Conservation (phyloP, 1,140 invertebrate species). For the Lordiphosa clarofinis region DNA sequence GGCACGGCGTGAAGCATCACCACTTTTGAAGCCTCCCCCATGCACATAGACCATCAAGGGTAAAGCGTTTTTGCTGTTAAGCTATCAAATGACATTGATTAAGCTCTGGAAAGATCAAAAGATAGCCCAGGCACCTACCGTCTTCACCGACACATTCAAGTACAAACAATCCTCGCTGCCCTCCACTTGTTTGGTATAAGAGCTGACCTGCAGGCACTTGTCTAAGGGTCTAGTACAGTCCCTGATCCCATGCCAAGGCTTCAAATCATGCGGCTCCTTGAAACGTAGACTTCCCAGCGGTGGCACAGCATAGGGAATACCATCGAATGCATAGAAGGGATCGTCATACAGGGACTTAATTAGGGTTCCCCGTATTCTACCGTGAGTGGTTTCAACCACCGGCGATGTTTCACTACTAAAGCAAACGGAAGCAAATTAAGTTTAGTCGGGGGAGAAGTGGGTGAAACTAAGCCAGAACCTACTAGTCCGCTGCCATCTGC, state of each 20-base stretch:
- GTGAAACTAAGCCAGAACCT: neutral
- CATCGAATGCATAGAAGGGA: conserved; percentile 58
- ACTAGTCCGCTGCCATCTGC: conserved; percentile 38
- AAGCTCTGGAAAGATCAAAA: neutral
- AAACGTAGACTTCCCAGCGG: conserved; percentile 85
- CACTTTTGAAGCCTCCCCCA: conserved; percentile 83
- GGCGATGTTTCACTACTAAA: conserved; percentile 32
- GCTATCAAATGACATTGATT: conserved; percentile 7
- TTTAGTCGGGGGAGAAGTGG: no score
- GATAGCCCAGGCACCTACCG: conserved; percentile 28
- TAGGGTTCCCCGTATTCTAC: conserved; percentile 45
- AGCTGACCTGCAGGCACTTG: conserved; percentile 54
- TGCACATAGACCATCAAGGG: conserved; percentile 87
- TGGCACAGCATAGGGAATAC: conserved; percentile 81
- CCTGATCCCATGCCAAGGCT: conserved; percentile 42
- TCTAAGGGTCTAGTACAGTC: conserved; percentile 42
- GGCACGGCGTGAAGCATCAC: conserved; percentile 69
- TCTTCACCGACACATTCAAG: conserved; percentile 79
- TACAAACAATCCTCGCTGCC: conserved; percentile 80
- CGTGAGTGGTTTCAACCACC: conserved; percentile 47
- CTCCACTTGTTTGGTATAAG: conserved; percentile 37
- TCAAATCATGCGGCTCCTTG: conserved; percentile 63
- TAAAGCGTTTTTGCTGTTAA: conserved; percentile 40
- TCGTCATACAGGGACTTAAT: conserved; percentile 47
- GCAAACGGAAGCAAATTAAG: neutral